These are phyloP conservation scores for Plecturocebus donacophilus DNA, from an alignment of 2,113 vertebrate genomes.

Conservation along the genomic window DNA sequence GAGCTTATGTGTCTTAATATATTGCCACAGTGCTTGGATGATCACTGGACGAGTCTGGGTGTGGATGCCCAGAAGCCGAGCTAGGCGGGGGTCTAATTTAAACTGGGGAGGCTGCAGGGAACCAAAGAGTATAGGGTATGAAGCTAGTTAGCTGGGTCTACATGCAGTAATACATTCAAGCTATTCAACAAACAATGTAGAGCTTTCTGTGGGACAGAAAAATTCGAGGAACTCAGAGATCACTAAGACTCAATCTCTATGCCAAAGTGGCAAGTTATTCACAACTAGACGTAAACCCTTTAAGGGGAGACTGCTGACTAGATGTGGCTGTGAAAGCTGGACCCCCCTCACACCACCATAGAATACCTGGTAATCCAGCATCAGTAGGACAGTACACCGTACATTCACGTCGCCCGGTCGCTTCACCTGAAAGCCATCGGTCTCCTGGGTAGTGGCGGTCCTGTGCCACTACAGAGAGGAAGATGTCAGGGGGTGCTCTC, in stretches of 20 bases:
- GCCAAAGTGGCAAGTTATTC: background rate
- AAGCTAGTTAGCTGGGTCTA: background rate
- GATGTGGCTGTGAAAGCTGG: background rate
- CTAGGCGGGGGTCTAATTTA: slow-evolving; percentile 92
- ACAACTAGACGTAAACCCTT: background rate
- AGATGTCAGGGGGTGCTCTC: slow-evolving; percentile 71
- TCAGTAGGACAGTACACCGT: slow-evolving; percentile 98
- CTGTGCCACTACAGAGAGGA: slow-evolving; percentile 94
- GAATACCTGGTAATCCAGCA: slow-evolving; percentile 98
- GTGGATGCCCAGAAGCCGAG: slow-evolving; percentile 92
- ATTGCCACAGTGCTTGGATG: slow-evolving; percentile 94
- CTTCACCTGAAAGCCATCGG: slow-evolving; percentile 99
- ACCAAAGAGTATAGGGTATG: background rate
- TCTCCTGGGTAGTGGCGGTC: slow-evolving; percentile 99
- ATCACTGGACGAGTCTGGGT: slow-evolving; percentile 94
- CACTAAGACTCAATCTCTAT: background rate
- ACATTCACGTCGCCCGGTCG: slow-evolving; percentile 97
- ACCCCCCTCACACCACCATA: background rate
- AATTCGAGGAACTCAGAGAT: background rate
- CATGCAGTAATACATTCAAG: background rate
- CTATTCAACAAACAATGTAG: background rate
- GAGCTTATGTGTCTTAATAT: slow-evolving; percentile 94
- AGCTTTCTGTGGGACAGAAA: background rate
- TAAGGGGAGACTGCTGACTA: background rate
- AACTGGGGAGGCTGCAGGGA: slow-evolving; percentile 88